Percentiles rank a stretch among this genome's conserved stretches.
phyloP scores from a whole-genome alignment of 2,888 invertebrate species.

The Anthrax anthrax region DNA sequence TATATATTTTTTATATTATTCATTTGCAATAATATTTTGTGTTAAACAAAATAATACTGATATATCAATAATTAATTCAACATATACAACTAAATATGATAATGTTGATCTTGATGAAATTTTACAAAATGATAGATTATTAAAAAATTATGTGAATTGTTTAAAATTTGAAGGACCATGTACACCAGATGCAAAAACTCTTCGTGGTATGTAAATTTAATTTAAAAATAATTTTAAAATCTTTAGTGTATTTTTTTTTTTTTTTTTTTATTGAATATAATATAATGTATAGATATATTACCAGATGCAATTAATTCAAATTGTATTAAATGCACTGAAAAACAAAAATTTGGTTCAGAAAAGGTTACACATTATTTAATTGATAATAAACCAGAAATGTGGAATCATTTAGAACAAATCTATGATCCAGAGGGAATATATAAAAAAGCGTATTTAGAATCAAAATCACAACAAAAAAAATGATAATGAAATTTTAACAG shows the following conservation, averaged over 20 bases:
- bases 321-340: constrained; percentile 51
- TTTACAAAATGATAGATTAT: constrained; percentile 46
- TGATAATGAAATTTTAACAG: constrained; percentile 3
- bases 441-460: constrained; percentile 41
- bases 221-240: neutral
- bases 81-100: constrained; percentile 53
- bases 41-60: no score
- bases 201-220: constrained; percentile 43
- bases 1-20: no score
- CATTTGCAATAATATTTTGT: no score
- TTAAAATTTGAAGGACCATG: constrained; percentile 48
- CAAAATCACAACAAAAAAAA: constrained; percentile 29
- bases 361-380: constrained; percentile 42
- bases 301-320: constrained; percentile 56
- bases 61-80: constrained; percentile 2
- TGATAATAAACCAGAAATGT: constrained; percentile 39
- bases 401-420: constrained; percentile 42
- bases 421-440: constrained; percentile 48
- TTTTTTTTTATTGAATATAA: constrained; percentile 4
- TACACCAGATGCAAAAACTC: constrained; percentile 51
- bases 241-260: constrained; percentile 3
- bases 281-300: constrained; percentile 52
- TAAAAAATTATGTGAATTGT: constrained; percentile 51
- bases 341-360: constrained; percentile 48
- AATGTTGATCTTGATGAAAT: constrained; percentile 53